Conservation (phyloP, 2,888 invertebrate genomes). For the Mesoligia furuncula region DNA sequence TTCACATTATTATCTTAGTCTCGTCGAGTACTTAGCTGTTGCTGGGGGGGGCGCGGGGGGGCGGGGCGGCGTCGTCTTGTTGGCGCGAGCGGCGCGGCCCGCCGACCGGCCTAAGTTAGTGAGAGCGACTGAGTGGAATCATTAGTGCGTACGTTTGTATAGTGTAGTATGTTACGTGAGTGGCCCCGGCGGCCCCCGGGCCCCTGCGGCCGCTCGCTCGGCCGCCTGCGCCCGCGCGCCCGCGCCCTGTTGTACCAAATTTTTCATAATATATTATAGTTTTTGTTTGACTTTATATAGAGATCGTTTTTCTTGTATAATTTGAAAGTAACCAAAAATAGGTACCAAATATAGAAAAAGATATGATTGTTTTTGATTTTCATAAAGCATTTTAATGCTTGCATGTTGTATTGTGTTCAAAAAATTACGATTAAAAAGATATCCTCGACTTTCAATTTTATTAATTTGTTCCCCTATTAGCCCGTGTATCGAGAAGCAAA, state of each 20-base stretch:
- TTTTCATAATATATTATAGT: conserved; percentile 89
- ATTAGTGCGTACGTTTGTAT: conserved; percentile 69
- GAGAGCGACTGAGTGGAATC: conserved; percentile 63
- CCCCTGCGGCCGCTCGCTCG: conserved; percentile 67
- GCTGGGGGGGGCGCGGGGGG: conserved; percentile 67
- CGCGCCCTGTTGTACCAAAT: conserved; percentile 84
- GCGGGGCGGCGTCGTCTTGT: conserved; percentile 61
- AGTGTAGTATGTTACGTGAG: conserved; percentile 65
- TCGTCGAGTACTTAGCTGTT: conserved; percentile 86
- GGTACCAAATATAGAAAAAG: conserved; percentile 90
- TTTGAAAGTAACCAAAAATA: conserved; percentile 90
- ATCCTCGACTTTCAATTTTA: conserved; percentile 73
- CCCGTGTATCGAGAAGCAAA: conserved; percentile 23
- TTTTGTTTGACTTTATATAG: conserved; percentile 89
- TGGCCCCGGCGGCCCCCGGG: conserved; percentile 45
- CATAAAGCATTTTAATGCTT: conserved; percentile 90
- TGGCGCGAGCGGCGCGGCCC: conserved; percentile 51
- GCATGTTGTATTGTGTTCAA: conserved; percentile 91
- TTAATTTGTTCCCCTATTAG: conserved; percentile 57
- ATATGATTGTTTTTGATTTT: conserved; percentile 89
- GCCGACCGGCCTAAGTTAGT: conserved; percentile 62
- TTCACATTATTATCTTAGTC: conserved; percentile 86
- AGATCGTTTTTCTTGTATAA: conserved; percentile 88
- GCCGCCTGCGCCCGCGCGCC: conserved; percentile 75
- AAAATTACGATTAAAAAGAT: conserved; percentile 89